phyloP scores from a whole-genome alignment of 2,888 invertebrate species.

The Synanthedon andrenaeformis region DNA sequence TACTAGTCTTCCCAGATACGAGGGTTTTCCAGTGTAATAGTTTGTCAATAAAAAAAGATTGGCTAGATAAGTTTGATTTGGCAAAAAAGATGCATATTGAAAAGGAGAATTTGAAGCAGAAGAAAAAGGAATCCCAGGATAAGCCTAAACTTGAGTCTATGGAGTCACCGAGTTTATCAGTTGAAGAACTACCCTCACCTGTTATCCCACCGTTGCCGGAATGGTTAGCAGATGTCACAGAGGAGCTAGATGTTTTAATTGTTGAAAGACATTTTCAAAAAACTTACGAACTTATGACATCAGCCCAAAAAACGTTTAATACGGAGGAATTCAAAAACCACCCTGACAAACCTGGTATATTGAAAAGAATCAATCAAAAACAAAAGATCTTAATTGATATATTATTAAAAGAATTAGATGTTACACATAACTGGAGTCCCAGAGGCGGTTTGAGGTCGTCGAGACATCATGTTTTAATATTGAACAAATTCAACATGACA shows the following conservation, averaged over 20 bases:
- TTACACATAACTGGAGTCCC: slow-evolving; percentile 89
- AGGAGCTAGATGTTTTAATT: slow-evolving; percentile 94
- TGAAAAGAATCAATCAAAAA: slow-evolving; percentile 75
- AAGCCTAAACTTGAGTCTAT: slow-evolving; percentile 48
- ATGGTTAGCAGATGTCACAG: slow-evolving; percentile 91
- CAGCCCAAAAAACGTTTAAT: slow-evolving; percentile 49
- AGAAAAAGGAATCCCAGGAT: slow-evolving; percentile 53
- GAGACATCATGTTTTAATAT: slow-evolving; percentile 83
- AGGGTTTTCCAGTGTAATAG: slow-evolving; percentile 92
- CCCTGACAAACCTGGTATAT: slow-evolving; percentile 46
- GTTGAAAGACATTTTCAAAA: slow-evolving; percentile 97
- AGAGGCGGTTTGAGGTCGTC: slow-evolving; percentile 90
- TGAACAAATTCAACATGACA: slow-evolving; percentile 79
- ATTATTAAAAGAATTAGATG: slow-evolving; percentile 88
- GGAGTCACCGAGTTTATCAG: slow-evolving; percentile 60
- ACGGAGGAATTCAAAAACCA: slow-evolving; percentile 49
- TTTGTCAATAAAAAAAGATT: slow-evolving; percentile 85
- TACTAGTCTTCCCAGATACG: slow-evolving; percentile 93
- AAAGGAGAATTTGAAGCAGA: slow-evolving; percentile 71
- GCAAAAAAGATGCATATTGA: slow-evolving; percentile 85
- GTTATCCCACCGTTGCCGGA: slow-evolving; percentile 73
- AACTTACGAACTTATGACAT: slow-evolving; percentile 83
- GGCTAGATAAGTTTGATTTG: slow-evolving; percentile 92
- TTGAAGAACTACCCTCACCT: slow-evolving; percentile 54
- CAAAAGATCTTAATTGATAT: slow-evolving; percentile 86